A percentile compares a stretch with the other conserved stretches of the same genome.
Conservation (phyloP, 92 coral and sea anemone genomes). For the Montipora capitata region DNA sequence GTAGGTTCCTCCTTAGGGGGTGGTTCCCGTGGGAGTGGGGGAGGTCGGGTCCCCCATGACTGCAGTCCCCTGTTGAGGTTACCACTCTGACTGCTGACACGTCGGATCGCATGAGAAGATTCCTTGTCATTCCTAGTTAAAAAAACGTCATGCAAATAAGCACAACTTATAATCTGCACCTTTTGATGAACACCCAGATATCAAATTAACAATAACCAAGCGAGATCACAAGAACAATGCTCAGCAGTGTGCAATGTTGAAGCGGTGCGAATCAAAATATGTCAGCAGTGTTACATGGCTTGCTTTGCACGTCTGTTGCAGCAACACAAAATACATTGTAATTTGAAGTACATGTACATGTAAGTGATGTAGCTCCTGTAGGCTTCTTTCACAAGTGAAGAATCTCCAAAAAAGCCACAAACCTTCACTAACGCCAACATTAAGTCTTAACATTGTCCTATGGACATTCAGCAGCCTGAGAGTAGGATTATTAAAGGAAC, state of each 20-base stretch:
- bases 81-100: slow-evolving; percentile 46
- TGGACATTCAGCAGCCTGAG: not conserved
- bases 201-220: not conserved
- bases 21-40: slow-evolving; percentile 91
- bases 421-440: no score
- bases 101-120: slow-evolving; percentile 18
- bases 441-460: not conserved
- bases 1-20: slow-evolving; percentile 89
- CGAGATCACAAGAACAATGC: no score
- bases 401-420: no score
- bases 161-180: not conserved
- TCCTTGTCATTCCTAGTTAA: slow-evolving; percentile 37
- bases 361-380: no score
- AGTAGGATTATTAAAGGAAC: no score
- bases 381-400: no score
- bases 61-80: slow-evolving; percentile 48
- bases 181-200: not conserved
- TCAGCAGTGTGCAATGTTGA: not conserved
- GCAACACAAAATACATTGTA: not conserved
- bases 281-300: not conserved
- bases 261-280: not conserved
- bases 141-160: not conserved
- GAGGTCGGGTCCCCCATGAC: slow-evolving; percentile 79
- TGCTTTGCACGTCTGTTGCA: not conserved
- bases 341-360: not conserved